Percentiles rank a stretch among this genome's conserved stretches.
Conservation (phyloP, 2,797 vertebrate genomes). For the Poeciliopsis turneri region DNA sequence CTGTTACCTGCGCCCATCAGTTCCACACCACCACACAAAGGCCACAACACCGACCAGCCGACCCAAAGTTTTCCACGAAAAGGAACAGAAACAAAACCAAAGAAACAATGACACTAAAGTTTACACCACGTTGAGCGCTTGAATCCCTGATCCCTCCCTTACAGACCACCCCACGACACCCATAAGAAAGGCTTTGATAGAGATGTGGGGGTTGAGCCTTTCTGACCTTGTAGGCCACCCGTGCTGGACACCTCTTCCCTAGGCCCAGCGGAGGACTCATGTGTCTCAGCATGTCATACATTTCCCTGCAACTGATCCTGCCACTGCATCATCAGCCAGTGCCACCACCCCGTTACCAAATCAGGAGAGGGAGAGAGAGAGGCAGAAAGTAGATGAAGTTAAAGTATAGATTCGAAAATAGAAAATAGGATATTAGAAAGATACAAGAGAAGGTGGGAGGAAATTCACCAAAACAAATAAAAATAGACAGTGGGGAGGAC, state of each 20-base stretch:
- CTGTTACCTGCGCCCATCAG: conserved; percentile 60
- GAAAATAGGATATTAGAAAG: conserved; percentile 17
- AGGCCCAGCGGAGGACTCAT: conserved; percentile 97
- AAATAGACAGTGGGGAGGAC: conserved; percentile 48
- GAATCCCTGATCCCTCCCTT: conserved; percentile 49
- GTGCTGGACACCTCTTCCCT: conserved; percentile 95
- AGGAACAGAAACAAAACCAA: conserved; percentile 69
- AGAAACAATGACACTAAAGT: conserved; percentile 70
- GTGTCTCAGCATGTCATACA: conserved; percentile 99
- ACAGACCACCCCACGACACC: conserved; percentile 42
- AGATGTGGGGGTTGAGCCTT: conserved; percentile 65
- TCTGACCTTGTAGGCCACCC: conserved; percentile 96
- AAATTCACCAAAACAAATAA: conserved; percentile 36
- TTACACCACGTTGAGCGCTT: conserved; percentile 71
- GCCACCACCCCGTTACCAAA: conserved; percentile 67
- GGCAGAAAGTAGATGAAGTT: conserved; percentile 31
- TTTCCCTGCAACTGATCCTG: conserved; percentile 98
- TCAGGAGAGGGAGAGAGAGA: conserved; percentile 29
- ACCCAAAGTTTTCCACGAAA: conserved; percentile 65
- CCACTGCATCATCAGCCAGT: conserved; percentile 85
- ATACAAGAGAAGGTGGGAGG: conserved; percentile 31
- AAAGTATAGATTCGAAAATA: conserved; percentile 32
- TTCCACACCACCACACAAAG: conserved; percentile 78
- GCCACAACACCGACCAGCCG: conserved; percentile 75
- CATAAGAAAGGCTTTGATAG: conserved; percentile 45